Conservation (phyloP, 1,140 invertebrate genomes). For the Oryzaephilus surinamensis region DNA sequence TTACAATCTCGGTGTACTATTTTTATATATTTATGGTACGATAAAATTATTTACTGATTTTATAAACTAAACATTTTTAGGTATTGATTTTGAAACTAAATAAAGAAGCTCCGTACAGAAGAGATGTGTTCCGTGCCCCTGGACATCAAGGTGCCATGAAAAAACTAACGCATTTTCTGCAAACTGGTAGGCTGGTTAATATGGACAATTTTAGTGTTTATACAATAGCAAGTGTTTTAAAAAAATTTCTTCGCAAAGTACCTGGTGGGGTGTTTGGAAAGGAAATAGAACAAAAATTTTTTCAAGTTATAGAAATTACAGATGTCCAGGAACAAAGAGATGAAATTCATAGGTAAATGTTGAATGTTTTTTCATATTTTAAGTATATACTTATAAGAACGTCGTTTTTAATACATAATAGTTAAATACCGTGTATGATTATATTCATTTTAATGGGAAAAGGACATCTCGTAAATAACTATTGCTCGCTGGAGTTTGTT, state of each 20-base stretch:
- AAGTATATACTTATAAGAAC: too few species aligned
- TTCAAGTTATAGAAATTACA: conserved; percentile 72
- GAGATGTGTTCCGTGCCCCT: conserved; percentile 89
- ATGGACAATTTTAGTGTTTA: conserved; percentile 97
- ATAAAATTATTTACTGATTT: too few species aligned
- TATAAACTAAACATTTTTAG: too few species aligned
- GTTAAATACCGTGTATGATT: too few species aligned
- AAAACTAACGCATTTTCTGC: conserved; percentile 88
- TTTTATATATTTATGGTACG: too few species aligned
- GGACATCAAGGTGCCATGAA: conserved; percentile 93
- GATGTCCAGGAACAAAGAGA: conserved; percentile 76
- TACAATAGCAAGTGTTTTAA: conserved; percentile 95
- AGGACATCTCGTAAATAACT: too few species aligned
- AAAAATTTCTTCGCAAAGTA: conserved; percentile 95
- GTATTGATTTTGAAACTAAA: conserved; percentile 88
- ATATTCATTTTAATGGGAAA: too few species aligned
- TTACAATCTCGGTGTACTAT: too few species aligned
- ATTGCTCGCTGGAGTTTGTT: too few species aligned
- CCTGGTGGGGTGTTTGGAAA: conserved; percentile 91
- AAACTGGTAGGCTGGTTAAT: conserved; percentile 92
- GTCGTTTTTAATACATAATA: too few species aligned
- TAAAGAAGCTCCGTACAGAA: conserved; percentile 84
- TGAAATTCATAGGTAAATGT: conserved; percentile 80
- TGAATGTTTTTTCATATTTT: too few species aligned
- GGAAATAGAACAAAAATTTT: conserved; percentile 81